Evolutionary conservation across 2,797 vertebrate genomes (phyloP).

Genomic region (Pterois miles): DNA sequence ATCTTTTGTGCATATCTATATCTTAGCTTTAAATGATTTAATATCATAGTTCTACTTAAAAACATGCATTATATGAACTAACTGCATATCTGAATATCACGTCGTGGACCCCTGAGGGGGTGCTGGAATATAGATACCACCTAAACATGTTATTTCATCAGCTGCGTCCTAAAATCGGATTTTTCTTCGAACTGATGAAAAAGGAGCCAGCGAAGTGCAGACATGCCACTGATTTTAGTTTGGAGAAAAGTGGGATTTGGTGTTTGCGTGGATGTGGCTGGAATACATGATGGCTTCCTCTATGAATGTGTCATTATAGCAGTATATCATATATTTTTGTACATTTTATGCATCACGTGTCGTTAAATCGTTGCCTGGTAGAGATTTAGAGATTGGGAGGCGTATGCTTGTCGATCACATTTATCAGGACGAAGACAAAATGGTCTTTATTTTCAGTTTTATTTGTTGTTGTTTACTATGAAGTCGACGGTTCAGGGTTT

Average conservation of each 20-base stretch:
- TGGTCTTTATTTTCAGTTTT: neutral
- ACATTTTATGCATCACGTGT: constrained; percentile 48
- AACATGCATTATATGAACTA: constrained; percentile 9
- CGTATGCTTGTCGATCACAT: neutral
- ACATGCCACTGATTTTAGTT: neutral
- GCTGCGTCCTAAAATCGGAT: neutral
- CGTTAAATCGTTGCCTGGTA: constrained; percentile 42
- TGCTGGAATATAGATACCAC: neutral
- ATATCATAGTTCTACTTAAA: constrained; percentile 12
- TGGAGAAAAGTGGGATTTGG: neutral
- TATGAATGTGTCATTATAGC: constrained; percentile 44
- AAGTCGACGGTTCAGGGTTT: constrained; percentile 53
- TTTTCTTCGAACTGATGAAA: neutral
- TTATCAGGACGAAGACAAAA: neutral
- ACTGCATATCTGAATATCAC: constrained; percentile 21
- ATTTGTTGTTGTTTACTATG: constrained; percentile 4
- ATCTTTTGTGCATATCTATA: neutral
- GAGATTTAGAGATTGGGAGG: constrained; percentile 45
- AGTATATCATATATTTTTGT: constrained; percentile 70
- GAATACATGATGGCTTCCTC: constrained; percentile 1
- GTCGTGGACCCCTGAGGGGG: neutral
- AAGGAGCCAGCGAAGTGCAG: neutral
- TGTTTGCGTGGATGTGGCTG: constrained; percentile 12
- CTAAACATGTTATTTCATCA: neutral
- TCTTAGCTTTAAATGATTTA: constrained; percentile 40